Conservation (phyloP, 1,140 invertebrate species). For the Dendroctonus ponderosae region DNA sequence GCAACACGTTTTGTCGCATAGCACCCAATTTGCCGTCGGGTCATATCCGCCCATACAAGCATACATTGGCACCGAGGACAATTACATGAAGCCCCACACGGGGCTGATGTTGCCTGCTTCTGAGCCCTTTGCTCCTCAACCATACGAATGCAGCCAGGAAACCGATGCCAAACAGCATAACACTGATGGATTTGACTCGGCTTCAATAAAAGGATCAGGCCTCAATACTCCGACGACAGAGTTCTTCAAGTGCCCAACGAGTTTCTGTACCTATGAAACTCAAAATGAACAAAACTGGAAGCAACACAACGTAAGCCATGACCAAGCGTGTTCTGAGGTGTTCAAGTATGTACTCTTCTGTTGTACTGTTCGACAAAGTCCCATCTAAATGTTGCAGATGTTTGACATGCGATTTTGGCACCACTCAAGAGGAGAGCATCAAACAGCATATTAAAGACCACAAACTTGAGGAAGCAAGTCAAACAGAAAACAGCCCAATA, state of each 20-base stretch:
- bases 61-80: slow-evolving; percentile 1
- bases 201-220: slow-evolving; percentile 4
- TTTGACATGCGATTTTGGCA: slow-evolving; percentile 18
- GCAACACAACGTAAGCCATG: slow-evolving; percentile 18
- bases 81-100: slow-evolving; percentile 1
- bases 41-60: background rate
- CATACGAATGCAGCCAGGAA: too few species aligned
- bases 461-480: background rate
- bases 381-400: background rate
- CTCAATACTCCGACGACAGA: background rate
- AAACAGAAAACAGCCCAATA: slow-evolving; percentile 5
- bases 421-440: slow-evolving; percentile 4
- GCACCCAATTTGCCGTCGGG: slow-evolving; percentile 1
- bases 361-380: too few species aligned
- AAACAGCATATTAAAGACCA: too few species aligned
- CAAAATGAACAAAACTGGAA: slow-evolving; percentile 6
- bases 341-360: slow-evolving; percentile 14
- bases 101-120: too few species aligned
- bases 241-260: slow-evolving; percentile 8
- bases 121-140: too few species aligned
- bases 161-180: background rate
- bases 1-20: slow-evolving; percentile 17
- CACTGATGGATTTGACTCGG: background rate
- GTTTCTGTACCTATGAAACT: slow-evolving; percentile 14
- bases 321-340: slow-evolving; percentile 9